Percentiles rank a stretch among this genome's conserved stretches.
Evolutionary conservation across 2,888 invertebrate genomes (phyloP).

Genomic region (Caenorhabditis doughertyi): DNA sequence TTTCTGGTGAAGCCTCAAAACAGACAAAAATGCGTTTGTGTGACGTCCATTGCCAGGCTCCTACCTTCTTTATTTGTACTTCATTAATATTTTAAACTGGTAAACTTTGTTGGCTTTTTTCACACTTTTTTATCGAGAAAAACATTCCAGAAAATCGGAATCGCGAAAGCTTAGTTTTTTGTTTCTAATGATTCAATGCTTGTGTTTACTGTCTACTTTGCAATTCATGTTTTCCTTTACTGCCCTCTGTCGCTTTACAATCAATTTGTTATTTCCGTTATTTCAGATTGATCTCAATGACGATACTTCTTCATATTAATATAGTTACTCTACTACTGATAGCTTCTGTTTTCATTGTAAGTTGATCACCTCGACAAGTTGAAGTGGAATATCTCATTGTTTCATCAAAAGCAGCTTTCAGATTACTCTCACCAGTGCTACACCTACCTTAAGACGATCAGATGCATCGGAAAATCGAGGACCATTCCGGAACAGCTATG

Average conservation of each 20-base stretch:
- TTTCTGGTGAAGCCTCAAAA: slow-evolving; percentile 10
- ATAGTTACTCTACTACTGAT: slow-evolving; percentile 19
- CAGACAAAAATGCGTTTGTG: background rate
- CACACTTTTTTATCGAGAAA: too few relatives aligned
- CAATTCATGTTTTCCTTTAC: too few relatives aligned
- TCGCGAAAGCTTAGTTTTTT: too few relatives aligned
- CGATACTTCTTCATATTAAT: slow-evolving; percentile 25
- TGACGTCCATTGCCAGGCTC: background rate
- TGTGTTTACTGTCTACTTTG: too few relatives aligned
- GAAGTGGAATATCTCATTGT: background rate
- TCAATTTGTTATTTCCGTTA: background rate
- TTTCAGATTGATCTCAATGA: slow-evolving; percentile 59
- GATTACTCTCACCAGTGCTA: background rate
- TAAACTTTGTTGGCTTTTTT: too few relatives aligned
- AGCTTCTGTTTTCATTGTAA: slow-evolving; percentile 15
- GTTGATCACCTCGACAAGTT: background rate
- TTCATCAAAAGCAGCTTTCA: background rate
- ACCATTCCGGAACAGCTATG: slow-evolving; percentile 57
- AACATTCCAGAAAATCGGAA: too few relatives aligned
- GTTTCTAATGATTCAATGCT: too few relatives aligned
- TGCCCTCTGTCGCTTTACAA: too few relatives aligned
- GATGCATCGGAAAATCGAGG: slow-evolving; percentile 7
- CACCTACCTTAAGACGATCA: background rate
- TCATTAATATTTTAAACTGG: too few relatives aligned
- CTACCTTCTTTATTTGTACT: background rate